Evolutionary conservation across 37 sponge, comb jelly and placozoan species (phyloP).

Genomic region (Beroe forskalii): DNA sequence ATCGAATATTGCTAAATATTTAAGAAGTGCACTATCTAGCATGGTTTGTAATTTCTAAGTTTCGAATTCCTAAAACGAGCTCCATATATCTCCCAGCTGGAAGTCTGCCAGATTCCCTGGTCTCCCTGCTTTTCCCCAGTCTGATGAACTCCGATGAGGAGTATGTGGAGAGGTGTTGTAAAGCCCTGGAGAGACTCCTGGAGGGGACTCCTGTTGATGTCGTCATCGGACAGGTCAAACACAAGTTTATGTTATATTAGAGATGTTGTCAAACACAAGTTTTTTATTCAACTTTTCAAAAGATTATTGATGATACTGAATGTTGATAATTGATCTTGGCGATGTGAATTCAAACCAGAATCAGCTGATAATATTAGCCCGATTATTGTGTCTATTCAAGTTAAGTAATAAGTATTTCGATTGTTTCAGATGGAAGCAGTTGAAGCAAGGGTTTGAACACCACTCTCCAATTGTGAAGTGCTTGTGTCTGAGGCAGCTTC

Average conservation of each 20-base stretch:
- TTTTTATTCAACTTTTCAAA: too few relatives aligned
- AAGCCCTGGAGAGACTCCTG: constrained; percentile 18
- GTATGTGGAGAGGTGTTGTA: not conserved
- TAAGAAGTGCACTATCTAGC: too few relatives aligned
- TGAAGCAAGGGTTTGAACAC: constrained; percentile 50
- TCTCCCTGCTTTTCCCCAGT: not conserved
- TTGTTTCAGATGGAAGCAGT: constrained; percentile 30
- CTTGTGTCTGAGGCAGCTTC: constrained; percentile 10
- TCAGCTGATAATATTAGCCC: too few relatives aligned
- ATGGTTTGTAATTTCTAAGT: too few relatives aligned
- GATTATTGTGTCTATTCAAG: too few relatives aligned
- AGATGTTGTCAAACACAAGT: too few relatives aligned
- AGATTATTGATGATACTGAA: not conserved
- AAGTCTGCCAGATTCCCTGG: constrained; percentile 5
- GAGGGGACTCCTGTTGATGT: not conserved
- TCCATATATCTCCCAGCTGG: too few relatives aligned
- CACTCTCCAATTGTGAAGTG: not conserved
- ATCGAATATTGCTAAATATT: too few relatives aligned
- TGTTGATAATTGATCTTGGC: not conserved
- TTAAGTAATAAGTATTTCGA: too few relatives aligned
- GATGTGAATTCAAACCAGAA: too few relatives aligned
- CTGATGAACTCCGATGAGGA: constrained; percentile 36
- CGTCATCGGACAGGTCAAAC: constrained; percentile 28
- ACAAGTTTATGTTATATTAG: not conserved
- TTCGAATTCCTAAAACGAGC: too few relatives aligned